Base-by-base conservation (phyloP, 2,888 invertebrate species). In the Plusia festucae region DNA sequence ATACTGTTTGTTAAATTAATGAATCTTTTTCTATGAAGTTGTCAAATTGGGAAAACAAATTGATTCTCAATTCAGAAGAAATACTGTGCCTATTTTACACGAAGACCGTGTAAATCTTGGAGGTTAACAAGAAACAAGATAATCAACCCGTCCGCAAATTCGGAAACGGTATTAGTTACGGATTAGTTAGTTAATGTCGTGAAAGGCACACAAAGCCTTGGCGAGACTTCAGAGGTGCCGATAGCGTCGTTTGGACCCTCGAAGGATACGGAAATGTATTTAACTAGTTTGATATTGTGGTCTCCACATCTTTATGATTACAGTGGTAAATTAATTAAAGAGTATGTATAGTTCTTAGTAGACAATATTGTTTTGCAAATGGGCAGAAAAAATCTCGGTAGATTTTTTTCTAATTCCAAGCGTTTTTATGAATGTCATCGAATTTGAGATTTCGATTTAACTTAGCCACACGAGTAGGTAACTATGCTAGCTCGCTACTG, bases 171-270 rank as follows among this genome's bases (percentile, higher is more conserved):
- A 49, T 49, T 49, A 49, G 46, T 49, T 20, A 49, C 20, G 46
- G 46, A 20, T 49, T 49, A 49, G 46, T 49, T 49, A 49, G 46
- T 18, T 49, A 20, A 20, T 20, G 46, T 49, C 20, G 46, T 49
- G 18, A 49, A 40, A 18, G 46, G 20, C 46, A 49, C 20, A 20
- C 46, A 49, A 49, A 49, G 46, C 46, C 20, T 49, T 8, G 46
- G 46, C 16, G 46, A 7, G 20, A 18, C 11, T 20, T 49, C 46
- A 18, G 46, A 49, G 20, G 46, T 49, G 46, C 46, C 46, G 46
- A 49, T 49, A 11, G 20, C 46, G 46, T 18, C 18, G 20, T 49
- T 49, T 49, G 46, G 9, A 18, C 46, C 46, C 16, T 46, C 15
- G 16, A 18, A 18, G 18, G 46, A 46, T 46, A 46, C 16, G 46